phyloP scores from a whole-genome alignment of 2,113 vertebrate genomes.

The Vulpes ferrilata region DNA sequence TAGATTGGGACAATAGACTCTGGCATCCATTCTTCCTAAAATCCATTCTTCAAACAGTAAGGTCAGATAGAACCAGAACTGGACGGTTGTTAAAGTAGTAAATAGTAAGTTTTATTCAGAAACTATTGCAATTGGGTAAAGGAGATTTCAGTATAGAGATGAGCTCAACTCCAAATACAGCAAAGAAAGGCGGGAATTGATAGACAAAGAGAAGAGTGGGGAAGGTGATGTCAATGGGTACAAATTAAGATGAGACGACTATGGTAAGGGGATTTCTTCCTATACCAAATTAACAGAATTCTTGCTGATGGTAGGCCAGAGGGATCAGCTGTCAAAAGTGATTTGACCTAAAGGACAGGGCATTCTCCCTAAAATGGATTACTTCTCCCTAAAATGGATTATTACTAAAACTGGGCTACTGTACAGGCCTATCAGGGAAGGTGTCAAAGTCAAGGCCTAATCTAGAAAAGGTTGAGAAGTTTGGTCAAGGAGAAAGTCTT shows the following conservation, averaged over 20 bases:
- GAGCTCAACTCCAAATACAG: not conserved
- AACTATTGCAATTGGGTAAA: not conserved
- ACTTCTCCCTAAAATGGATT: not conserved
- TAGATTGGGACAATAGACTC: no score
- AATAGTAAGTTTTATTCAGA: not conserved
- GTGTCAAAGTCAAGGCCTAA: not conserved
- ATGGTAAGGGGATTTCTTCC: not conserved
- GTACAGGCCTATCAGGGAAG: not conserved
- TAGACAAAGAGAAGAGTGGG: not conserved
- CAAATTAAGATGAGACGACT: not conserved
- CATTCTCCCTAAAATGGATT: not conserved
- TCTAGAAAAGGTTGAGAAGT: not conserved
- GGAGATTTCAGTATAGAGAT: not conserved
- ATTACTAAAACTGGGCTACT: not conserved
- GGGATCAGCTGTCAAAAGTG: not conserved
- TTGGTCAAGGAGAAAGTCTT: not conserved
- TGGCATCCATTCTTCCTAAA: not conserved
- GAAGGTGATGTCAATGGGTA: not conserved
- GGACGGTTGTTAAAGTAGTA: not conserved
- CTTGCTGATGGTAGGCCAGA: not conserved
- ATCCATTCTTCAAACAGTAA: not conserved
- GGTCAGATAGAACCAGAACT: not conserved
- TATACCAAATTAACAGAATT: not conserved
- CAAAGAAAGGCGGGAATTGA: not conserved
- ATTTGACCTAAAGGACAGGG: not conserved